A percentile compares a stretch with the other conserved stretches of the same genome.
Conservation (phyloP, 2,888 invertebrate genomes). For the Microctonus aethiopoides region DNA sequence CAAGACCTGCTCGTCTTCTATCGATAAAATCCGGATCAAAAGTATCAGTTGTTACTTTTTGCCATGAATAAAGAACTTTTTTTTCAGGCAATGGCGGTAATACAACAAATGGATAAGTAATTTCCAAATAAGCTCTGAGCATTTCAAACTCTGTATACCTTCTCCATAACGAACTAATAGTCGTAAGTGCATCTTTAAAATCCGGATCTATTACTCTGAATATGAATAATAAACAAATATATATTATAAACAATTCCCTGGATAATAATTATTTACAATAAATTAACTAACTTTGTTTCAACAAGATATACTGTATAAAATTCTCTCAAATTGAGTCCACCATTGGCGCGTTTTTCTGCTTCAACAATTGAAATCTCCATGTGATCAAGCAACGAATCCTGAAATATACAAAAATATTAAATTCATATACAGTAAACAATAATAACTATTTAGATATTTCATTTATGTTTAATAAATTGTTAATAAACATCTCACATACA, state of each 20-base stretch:
- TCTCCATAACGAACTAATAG: constrained; percentile 79
- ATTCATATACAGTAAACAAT: background rate
- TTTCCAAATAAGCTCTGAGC: constrained; percentile 79
- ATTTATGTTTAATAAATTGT: no score
- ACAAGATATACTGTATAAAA: constrained; percentile 83
- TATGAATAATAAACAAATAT: background rate
- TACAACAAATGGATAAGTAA: constrained; percentile 83
- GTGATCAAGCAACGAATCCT: constrained; percentile 78
- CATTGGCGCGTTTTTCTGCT: constrained; percentile 81
- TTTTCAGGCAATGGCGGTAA: constrained; percentile 87
- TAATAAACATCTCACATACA: no score
- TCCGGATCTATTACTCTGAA: constrained; percentile 75
- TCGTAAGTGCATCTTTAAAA: constrained; percentile 72
- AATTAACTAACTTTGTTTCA: constrained; percentile 77
- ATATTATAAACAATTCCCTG: no score
- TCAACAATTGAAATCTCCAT: constrained; percentile 81
- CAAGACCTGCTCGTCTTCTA: constrained; percentile 82
- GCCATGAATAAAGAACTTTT: constrained; percentile 80
- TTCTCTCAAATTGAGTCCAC: constrained; percentile 79
- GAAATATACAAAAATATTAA: constrained; percentile 52
- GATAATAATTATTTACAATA: background rate
- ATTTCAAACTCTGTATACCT: constrained; percentile 88
- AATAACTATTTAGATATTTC: no score
- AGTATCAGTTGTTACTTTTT: constrained; percentile 80
- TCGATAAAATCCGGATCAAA: constrained; percentile 88